phyloP scores from a whole-genome alignment of 2,113 vertebrate species.

The Trematocara unimaculatum region DNA sequence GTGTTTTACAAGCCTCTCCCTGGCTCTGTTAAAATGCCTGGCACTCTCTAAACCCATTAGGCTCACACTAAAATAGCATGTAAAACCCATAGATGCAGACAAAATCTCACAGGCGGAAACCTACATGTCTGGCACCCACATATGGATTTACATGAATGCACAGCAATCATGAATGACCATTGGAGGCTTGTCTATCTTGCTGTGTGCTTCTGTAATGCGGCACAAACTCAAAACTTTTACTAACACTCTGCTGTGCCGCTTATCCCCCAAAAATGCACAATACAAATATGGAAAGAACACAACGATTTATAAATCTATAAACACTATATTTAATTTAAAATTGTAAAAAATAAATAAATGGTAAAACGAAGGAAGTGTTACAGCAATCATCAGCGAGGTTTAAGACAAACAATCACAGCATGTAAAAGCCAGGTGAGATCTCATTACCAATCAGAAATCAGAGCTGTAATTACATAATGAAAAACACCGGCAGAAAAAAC shows the following conservation, averaged over 20 bases:
- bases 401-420: neutral
- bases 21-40: conserved; percentile 63
- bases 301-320: neutral
- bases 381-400: neutral
- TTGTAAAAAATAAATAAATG: neutral
- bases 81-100: conserved; percentile 30
- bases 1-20: conserved; percentile 55
- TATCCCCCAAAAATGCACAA: neutral
- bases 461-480: neutral
- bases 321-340: neutral
- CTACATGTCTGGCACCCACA: neutral
- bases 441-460: neutral
- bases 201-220: neutral
- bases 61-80: conserved; percentile 57
- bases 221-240: neutral
- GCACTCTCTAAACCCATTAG: conserved; percentile 61
- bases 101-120: conserved; percentile 4
- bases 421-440: neutral
- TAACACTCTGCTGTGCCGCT: neutral
- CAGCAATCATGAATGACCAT: neutral
- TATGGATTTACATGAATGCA: neutral
- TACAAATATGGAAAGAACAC: neutral
- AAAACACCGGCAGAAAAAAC: neutral
- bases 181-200: neutral
- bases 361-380: neutral